Conservation (phyloP, 1,140 invertebrate species). For the Linepithema humile region DNA sequence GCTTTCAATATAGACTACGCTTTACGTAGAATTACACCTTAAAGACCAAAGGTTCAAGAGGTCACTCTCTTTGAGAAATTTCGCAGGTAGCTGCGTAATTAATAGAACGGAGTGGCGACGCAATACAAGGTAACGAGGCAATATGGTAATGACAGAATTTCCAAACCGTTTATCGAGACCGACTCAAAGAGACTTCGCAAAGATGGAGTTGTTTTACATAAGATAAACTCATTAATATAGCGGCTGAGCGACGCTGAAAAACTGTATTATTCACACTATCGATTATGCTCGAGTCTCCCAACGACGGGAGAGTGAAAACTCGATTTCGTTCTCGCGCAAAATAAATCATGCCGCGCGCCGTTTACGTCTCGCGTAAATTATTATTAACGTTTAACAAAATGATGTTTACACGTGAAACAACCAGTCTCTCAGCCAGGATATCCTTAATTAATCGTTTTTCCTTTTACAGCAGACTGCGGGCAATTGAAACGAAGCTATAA, state of each 20-base stretch:
- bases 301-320: background rate
- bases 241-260: background rate
- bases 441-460: constrained; percentile 4
- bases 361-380: background rate
- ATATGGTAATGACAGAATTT: constrained; percentile 49
- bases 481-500: no score
- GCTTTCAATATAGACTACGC: background rate
- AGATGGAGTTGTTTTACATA: background rate
- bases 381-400: constrained; percentile 14
- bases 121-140: constrained; percentile 46
- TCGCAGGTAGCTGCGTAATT: background rate
- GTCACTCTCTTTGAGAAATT: constrained; percentile 40
- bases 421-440: background rate
- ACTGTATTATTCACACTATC: background rate
- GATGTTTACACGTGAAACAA: background rate
- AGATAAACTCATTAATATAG: background rate
- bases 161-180: background rate
- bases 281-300: background rate
- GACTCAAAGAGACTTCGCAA: background rate
- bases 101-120: background rate
- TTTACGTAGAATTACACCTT: constrained; percentile 22
- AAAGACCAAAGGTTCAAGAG: background rate
- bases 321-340: background rate
- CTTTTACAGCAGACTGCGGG: background rate
- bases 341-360: constrained; percentile 10